These are phyloP conservation scores for Hemicrepidius hirtus DNA, from an alignment of 2,888 invertebrate species.

Conservation along the genomic window DNA sequence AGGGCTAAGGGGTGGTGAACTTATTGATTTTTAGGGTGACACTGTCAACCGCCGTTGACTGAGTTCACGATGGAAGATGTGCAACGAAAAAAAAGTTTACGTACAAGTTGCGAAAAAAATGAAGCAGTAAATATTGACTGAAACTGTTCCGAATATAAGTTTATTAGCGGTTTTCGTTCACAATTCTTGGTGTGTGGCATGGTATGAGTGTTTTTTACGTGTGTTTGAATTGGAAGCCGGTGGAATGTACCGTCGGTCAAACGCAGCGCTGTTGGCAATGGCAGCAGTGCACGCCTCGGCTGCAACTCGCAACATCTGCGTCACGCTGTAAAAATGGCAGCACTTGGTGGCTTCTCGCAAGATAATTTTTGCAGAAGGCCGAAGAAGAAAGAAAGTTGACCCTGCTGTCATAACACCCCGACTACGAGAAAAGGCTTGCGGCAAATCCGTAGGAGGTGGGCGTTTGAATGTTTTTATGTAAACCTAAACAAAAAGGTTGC, in stretches of 20 bases:
- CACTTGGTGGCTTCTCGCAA: conserved; percentile 71
- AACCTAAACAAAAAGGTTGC: conserved; percentile 36
- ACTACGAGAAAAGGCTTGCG: conserved; percentile 67
- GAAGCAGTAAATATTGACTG: conserved; percentile 10
- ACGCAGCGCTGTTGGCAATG: conserved; percentile 61
- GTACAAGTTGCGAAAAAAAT: conserved; percentile 34
- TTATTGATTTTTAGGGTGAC: conserved; percentile 82
- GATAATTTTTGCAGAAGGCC: conserved; percentile 74
- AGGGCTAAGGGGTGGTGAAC: conserved; percentile 73
- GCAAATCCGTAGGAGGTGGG: conserved; percentile 71
- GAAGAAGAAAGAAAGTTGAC: conserved; percentile 76
- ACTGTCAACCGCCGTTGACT: conserved; percentile 77
- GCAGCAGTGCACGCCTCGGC: conserved; percentile 67
- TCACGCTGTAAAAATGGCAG: conserved; percentile 74
- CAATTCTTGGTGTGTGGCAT: conserved; percentile 58
- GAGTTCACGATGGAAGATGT: conserved; percentile 74
- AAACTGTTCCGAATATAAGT: conserved; percentile 14
- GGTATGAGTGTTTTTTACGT: conserved; percentile 65
- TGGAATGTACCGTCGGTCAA: conserved; percentile 69
- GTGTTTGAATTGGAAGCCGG: conserved; percentile 69
- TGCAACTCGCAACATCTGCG: conserved; percentile 68
- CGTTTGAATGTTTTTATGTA: conserved; percentile 51
- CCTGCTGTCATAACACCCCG: conserved; percentile 70
- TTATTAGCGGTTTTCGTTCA: conserved; percentile 50
- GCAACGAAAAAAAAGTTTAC: conserved; percentile 72